Evolutionary conservation across 1,140 invertebrate genomes (phyloP), one percentile per base, ranked within the genome.

Genomic region (Drosophila kurseongensis): DNA sequence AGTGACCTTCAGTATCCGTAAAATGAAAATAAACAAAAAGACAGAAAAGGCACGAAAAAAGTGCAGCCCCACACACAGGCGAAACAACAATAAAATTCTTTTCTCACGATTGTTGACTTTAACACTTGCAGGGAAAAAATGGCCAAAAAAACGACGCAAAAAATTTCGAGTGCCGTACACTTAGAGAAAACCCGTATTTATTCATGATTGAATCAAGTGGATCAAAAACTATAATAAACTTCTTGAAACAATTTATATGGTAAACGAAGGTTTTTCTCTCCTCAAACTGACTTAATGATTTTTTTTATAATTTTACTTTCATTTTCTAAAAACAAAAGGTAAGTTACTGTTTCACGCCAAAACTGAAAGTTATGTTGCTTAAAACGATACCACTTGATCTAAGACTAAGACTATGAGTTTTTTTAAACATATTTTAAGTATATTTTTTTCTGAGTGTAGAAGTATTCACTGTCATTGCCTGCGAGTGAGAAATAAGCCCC

Each of bases 31-130:
- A 54, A 75, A 75, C 50, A 62, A 74, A 75, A 69, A 36, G 67
- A n/a, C 54, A n/a, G 67, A 72, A 60, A 60, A 69, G 42, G 54
- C 62, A 61, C 50, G 58, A 78, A 76, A 82, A 75, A 72, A 78
- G 74, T 65, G 75, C 82, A 86, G 66, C 68, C 42, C 66, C 61
- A 82, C 61, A 83, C 60, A 68, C 57, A 68, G 50, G 54, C 71
- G 60, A 54, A 68, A 84, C 81, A 84, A 89, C 84, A 89, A 89
- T 89, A 89, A 89, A 89, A 89, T 89, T 89, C 84, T 89, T 89
- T 89, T 89, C 84, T 89, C 84, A 89, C 84, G 84, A 89, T 89
- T 89, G 84, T 89, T 89, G 84, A 89, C 84, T 89, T 89, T 89
- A 89, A 83, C 83, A 88, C 83, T 88, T 88, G 82, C 80, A 89